These are phyloP conservation scores for Phymorhynchus buccinoides DNA, from an alignment of 1,140 invertebrate genomes.

Conservation along the genomic window DNA sequence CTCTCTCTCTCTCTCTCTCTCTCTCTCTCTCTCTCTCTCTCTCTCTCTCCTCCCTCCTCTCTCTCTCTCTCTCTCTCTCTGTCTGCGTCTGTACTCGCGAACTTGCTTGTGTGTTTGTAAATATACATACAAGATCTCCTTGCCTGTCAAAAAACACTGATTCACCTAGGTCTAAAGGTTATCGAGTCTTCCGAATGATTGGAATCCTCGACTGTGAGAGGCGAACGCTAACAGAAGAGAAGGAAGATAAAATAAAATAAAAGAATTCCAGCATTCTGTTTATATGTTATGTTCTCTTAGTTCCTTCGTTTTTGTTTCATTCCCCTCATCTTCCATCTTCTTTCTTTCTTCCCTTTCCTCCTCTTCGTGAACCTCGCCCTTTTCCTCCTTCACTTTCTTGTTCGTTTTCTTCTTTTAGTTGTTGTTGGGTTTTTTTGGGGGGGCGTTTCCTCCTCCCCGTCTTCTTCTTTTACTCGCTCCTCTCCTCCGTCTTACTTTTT, in stretches of 20 bases:
- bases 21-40: neutral
- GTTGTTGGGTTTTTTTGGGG: too few relatives aligned
- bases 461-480: neutral
- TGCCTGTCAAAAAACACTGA: neutral
- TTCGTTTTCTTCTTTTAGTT: too few relatives aligned
- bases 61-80: neutral
- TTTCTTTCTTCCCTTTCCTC: too few relatives aligned
- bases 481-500: neutral
- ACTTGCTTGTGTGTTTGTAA: too few relatives aligned
- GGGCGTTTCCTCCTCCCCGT: too few relatives aligned
- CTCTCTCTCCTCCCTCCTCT: neutral
- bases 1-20: neutral
- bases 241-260: neutral
- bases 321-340: too few relatives aligned
- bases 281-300: too few relatives aligned
- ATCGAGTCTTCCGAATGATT: neutral
- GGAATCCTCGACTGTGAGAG: neutral
- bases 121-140: too few relatives aligned
- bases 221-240: too few relatives aligned
- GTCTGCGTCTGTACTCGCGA: neutral
- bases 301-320: too few relatives aligned
- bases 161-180: neutral
- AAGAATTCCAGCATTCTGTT: neutral
- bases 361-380: too few relatives aligned
- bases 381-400: too few relatives aligned